A percentile compares a stretch with the other conserved stretches of the same genome.
phyloP scores from a whole-genome alignment of 37 sponge, comb jelly and placozoan genomes.

The Spongia lamella region DNA sequence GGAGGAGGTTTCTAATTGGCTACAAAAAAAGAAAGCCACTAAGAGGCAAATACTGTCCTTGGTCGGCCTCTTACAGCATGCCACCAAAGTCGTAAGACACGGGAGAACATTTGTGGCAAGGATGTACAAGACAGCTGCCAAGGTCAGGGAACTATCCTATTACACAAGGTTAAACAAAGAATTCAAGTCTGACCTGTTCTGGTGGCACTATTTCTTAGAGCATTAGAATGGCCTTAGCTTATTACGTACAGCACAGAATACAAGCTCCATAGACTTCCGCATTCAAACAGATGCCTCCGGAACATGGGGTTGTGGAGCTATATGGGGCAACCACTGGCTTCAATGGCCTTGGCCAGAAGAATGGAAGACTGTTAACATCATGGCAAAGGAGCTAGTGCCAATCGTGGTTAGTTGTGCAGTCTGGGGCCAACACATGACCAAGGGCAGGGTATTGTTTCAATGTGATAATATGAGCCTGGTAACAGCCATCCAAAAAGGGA shows the following conservation, averaged over 20 bases:
- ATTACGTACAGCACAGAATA: too few relatives aligned
- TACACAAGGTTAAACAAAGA: conserved; percentile 26
- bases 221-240: too few relatives aligned
- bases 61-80: conserved; percentile 31
- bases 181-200: conserved; percentile 39
- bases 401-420: conserved; percentile 11
- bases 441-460: background rate
- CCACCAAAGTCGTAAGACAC: conserved; percentile 24
- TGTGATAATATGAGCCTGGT: conserved; percentile 3
- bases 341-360: too few relatives aligned
- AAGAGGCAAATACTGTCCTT: conserved; percentile 37
- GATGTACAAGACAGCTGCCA: conserved; percentile 13
- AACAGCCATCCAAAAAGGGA: too few relatives aligned
- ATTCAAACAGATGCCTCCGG: too few relatives aligned
- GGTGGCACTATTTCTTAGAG: too few relatives aligned
- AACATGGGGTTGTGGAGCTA: too few relatives aligned
- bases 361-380: background rate
- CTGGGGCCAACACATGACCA: conserved; percentile 3
- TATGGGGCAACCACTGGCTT: too few relatives aligned
- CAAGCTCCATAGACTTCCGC: too few relatives aligned
- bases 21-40: conserved; percentile 1
- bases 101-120: conserved; percentile 10
- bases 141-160: conserved; percentile 1
- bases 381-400: conserved; percentile 24
- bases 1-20: background rate